Evolutionary conservation across 2,888 invertebrate genomes (phyloP), one percentile per base, ranked within the genome.

Genomic region (Achlya flavicornis): DNA sequence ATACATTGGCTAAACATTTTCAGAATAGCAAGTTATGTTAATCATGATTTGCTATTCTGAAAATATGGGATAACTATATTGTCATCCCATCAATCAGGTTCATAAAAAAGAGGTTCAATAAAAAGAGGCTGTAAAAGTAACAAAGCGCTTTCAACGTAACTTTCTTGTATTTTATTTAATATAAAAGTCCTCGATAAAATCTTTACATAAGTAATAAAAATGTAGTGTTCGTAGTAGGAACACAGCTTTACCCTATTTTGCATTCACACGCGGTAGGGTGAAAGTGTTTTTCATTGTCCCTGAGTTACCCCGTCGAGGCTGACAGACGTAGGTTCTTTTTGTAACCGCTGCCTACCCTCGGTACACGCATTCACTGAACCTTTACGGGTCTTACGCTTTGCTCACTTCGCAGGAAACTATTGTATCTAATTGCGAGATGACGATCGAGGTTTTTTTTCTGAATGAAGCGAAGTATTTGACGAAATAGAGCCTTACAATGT

Each of bases 211-310:
- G 76, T 80, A 79, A 76, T 77, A 80, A 84, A 53, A 78, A 81
- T 80, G 73, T 75, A 77, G 69, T 73, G 77, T 72, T 77, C 61
- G 61, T 63, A 62, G 35, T 62, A 63, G 63, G 64, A 57, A 69
- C 61, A 72, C 72, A 68, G 70, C 76, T 75, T 79, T 81, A 76
- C 79, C 84, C 85, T 86, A 83, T 87, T 90, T 90, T 89, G 85
- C 90, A 91, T 92, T 86, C 86, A 81, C 78, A 76, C 81, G 81
- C 84, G 74, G 83, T 80, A 76, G 81, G 83, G 81, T 74, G 85
- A 86, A 88, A 91, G 90, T 90, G 91, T 89, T 89, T 90, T 89
- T 85, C 89, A 92, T 89, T 91, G 92, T 91, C 84, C 73, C 66
- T 69, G 74, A 74, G 76, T 76, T 76, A 80, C 84, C 46, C 80